Base-by-base conservation (phyloP, 2,113 vertebrate species). In the Dinomys branickii region DNA sequence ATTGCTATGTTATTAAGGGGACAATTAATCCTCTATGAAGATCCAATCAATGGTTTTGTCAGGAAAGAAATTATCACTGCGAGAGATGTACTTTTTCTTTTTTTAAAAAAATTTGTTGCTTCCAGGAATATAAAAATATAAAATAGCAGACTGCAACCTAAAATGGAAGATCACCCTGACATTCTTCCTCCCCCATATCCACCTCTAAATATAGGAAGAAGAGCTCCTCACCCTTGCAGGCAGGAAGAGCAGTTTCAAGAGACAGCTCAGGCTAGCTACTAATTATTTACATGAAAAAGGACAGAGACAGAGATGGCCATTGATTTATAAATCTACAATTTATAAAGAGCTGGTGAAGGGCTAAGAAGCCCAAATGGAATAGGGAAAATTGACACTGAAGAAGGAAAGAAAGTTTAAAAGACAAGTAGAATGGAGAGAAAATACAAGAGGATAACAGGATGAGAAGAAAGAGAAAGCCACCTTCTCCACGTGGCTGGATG, bases 61-160 rank as follows among this genome's bases (percentile, higher is more conserved):
- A 82, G 22, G 11, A 95, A 93, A 82, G 4, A 77, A 89, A 94
- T 89, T 88, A 14, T 89, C 38, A 35, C 54, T 85, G 14, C 44
- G 24, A 87, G 52, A 91, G 33, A 89, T 91, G 5, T 86, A 41
- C 2, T 91, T 94, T 82, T 90, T 52, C 13, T 54, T 69, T 4
- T 63, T 80, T 61, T 90, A 90, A 35, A 77, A 90, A 35, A 77
- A 65, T 84, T 95, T 96, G 22, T 52, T 95, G 59, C 85, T 88
- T 28, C 19, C 20, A 96, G 93, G 30, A 91, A 91, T 73, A 83
- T 85, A 91, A 96, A 96, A 97, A 83, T 93, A 94, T 83, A 75
- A 77, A 84, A 69, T n/a, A 80, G 14, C 81, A 96, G 33, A 80
- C 81, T 84, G 19, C 69, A 92, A 84, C n/a, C 19, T 10, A 56